Conservation (phyloP, 2,888 invertebrate species). For the Proisotoma minuta region DNA sequence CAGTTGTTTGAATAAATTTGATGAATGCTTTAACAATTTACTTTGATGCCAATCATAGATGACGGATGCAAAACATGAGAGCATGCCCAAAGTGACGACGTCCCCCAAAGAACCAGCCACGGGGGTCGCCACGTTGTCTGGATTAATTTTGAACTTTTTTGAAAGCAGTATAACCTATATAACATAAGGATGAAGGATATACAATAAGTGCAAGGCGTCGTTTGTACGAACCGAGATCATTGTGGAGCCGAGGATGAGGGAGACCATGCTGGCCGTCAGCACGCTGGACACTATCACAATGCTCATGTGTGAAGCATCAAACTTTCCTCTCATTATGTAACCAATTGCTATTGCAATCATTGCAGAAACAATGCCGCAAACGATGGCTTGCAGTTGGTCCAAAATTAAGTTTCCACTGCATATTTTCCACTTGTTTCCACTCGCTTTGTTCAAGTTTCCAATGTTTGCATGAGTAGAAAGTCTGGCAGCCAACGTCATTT, state of each 20-base stretch:
- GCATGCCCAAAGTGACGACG: conserved; percentile 63
- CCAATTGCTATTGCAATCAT: conserved; percentile 66
- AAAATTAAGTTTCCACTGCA: conserved; percentile 69
- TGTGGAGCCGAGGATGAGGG: conserved; percentile 60
- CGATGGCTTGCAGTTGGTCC: conserved; percentile 69
- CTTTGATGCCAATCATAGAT: conserved; percentile 9
- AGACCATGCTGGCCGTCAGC: conserved; percentile 70
- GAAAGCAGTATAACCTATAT: conserved; percentile 69
- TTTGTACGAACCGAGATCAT: conserved; percentile 70
- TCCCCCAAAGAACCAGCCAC: conserved; percentile 68
- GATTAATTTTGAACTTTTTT: conserved; percentile 50
- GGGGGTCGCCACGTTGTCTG: conserved; percentile 54
- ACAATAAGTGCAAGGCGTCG: too few species aligned
- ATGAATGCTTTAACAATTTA: neutral
- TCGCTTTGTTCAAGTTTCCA: conserved; percentile 65
- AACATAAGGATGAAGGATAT: too few species aligned
- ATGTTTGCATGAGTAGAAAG: conserved; percentile 80
- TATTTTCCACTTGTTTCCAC: conserved; percentile 62
- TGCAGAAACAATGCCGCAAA: conserved; percentile 67
- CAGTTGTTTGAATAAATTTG: neutral
- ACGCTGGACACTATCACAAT: conserved; percentile 69
- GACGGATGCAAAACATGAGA: conserved; percentile 57
- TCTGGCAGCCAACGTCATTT: conserved; percentile 89
- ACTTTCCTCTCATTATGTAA: conserved; percentile 65
- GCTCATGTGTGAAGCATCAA: conserved; percentile 63